Base-by-base conservation (phyloP, 1,140 invertebrate species). In the Popillia japonica region DNA sequence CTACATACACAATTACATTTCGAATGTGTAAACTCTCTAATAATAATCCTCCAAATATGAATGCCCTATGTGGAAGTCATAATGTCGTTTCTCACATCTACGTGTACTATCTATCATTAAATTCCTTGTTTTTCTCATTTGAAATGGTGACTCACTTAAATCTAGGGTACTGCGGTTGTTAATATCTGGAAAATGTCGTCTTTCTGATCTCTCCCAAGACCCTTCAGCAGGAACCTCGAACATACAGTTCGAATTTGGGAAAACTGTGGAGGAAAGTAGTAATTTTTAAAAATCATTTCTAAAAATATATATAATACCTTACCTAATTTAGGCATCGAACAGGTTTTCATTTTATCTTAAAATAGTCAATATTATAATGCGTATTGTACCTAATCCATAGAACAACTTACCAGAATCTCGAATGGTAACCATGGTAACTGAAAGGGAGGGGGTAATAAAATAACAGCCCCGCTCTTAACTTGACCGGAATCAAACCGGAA, bases 1-100 rank as follows among this genome's bases (percentile, higher is more conserved):
- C n/a, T n/a, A 4, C 4, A 34, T 34, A 34, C 4, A 34, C 27
- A 34, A 34, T 34, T 34, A 34, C 1, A 34, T 20, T 55, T 0
- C 3, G 14, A 14, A 55, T n/a, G 17, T 55, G 2, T 55, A n/a
- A 48, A 48, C 17, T 68, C 14, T 55, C 55, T 27, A 76, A 11
- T 23, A 55, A n/a, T 76, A 76, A 27, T 76, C 75, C 9, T 55
- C 42, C 6, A 76, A 48, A 55, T 76, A 55, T 10, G 75, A 76
- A 55, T 42, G n/a, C 10, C 20, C 41, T 0, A 22, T 17, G 20
- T 76, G n/a, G n/a, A 76, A 48, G 44, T 42, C 11, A 23, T 76
- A 76, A 55, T 76, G 74, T 2, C 74, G 41, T 27, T 76, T 76
- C 48, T 76, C 42, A 22, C 3, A 34, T 27, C 74, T 44, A 27